Evolutionary conservation across 2,888 invertebrate genomes (phyloP), one percentile per base, ranked within the genome.

Genomic region (Lysandra coridon): DNA sequence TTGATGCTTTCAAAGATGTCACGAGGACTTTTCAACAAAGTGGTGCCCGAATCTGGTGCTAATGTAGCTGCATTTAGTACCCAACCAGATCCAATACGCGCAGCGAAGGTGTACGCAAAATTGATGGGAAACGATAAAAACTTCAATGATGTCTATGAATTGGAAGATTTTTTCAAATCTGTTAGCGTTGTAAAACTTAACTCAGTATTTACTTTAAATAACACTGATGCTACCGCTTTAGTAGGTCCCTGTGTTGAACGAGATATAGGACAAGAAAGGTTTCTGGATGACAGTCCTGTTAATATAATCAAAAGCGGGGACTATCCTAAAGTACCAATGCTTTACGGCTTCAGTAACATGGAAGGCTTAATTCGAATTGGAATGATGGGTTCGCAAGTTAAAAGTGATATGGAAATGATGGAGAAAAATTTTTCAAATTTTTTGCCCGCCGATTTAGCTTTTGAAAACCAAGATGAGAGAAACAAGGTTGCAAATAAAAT

Each of bases 91-190:
- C 90, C 92, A 2, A 69, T 90, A 4, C 83, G 86, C 81, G 87
- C 82, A 60, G 91, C 91, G 6, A 87, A 87, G 82, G 78, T 73
- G 53, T 89, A 87, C 78, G 91, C 90, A 2, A 84, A 83, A 60
- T 1, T 81, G 12, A 78, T 88, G 2, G 85, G 87, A 64, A 87
- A 87, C 78, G 83, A 83, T 4, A 81, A 53, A 57, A 17, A 88
- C 30, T 85, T 85, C 0, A 85, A 89, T 73, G 84, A 90, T 80
- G 75, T 89, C 3, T 79, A 81, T 2, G 87, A 83, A 0, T 83
- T 92, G 44, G 88, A 88, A 85, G 81, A 86, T 2, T 91, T 90
- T 82, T 92, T 88, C 81, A 89, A 83, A 82, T 85, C 85, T 2
- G 78, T 85, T 2, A 79, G 88, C 2, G 84, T 85, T 78, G 84